Evolutionary conservation across 2,113 vertebrate species (phyloP).

Genomic region (Phaethornis superciliosus): DNA sequence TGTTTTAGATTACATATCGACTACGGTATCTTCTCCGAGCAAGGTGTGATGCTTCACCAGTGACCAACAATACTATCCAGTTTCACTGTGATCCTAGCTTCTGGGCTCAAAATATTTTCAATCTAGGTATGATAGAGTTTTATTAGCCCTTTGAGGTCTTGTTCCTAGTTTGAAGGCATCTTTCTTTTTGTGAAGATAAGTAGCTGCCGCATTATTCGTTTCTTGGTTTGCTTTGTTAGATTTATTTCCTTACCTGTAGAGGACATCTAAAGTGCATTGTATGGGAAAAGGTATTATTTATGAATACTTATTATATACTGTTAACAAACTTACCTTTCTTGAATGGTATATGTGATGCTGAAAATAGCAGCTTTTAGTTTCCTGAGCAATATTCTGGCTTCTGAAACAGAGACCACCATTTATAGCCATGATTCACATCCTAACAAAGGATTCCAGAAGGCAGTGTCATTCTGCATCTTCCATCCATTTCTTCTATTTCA

Average conservation of each 20-base stretch:
- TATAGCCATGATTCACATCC: neutral
- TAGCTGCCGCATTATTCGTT: fast-evolving
- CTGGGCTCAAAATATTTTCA: conserved; percentile 88
- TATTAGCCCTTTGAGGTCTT: neutral
- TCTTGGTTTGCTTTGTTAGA: neutral
- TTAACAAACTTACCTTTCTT: neutral
- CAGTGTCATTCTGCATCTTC: neutral
- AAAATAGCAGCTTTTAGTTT: neutral
- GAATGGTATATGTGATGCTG: neutral
- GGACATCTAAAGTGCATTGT: neutral
- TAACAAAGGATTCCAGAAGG: neutral
- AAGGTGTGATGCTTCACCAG: conserved; percentile 82
- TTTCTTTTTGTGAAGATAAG: neutral
- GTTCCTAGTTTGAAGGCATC: neutral
- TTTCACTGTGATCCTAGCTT: conserved; percentile 88
- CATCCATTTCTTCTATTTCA: neutral
- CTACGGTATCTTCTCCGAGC: conserved; percentile 82
- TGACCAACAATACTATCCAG: conserved; percentile 79
- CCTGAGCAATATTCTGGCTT: neutral
- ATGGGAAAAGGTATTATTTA: neutral
- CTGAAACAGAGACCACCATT: neutral
- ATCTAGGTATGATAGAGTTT: conserved; percentile 76
- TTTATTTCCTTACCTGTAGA: neutral
- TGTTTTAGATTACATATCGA: conserved; percentile 79
- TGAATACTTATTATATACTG: neutral